Conservation (phyloP, 2,888 invertebrate genomes). For the Lucinisca nassula region DNA sequence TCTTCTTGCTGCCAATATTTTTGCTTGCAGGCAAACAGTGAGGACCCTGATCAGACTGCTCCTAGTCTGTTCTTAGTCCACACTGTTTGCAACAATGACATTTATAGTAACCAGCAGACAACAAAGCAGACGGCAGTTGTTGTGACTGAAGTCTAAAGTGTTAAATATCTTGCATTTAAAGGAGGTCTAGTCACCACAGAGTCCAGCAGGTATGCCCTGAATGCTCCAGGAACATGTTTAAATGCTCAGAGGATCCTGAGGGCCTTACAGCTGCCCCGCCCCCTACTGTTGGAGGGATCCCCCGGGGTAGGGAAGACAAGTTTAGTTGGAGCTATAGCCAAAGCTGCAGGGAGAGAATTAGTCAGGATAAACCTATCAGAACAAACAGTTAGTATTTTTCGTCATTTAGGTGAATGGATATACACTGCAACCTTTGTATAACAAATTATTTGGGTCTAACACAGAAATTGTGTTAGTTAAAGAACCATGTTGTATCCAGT, state of each 20-base stretch:
- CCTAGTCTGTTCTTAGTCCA: no score
- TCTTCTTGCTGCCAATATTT: no score
- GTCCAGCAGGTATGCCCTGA: constrained; percentile 80
- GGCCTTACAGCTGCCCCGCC: constrained; percentile 94
- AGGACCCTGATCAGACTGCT: no score
- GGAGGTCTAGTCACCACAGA: constrained; percentile 32
- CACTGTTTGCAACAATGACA: no score
- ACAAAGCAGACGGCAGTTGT: no score
- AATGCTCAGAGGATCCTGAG: constrained; percentile 96
- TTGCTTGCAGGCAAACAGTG: no score
- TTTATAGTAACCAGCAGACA: no score
- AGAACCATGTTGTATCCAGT: no score
- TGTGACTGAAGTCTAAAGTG: no score
- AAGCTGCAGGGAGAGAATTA: constrained; percentile 94
- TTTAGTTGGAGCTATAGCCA: constrained; percentile 96
- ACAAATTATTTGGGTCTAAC: no score
- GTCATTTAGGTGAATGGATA: background rate
- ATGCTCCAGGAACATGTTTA: constrained; percentile 89
- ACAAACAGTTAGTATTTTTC: constrained; percentile 93
- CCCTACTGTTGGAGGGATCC: constrained; percentile 96
- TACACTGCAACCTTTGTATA: no score
- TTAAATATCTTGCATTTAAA: background rate
- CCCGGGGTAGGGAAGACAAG: constrained; percentile 99
- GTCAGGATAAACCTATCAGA: constrained; percentile 99
- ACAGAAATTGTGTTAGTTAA: no score